A percentile compares a stretch with the other conserved stretches of the same genome.
phyloP scores from a whole-genome alignment of 2,888 invertebrate genomes.

The Drosophila kambysellisi region DNA sequence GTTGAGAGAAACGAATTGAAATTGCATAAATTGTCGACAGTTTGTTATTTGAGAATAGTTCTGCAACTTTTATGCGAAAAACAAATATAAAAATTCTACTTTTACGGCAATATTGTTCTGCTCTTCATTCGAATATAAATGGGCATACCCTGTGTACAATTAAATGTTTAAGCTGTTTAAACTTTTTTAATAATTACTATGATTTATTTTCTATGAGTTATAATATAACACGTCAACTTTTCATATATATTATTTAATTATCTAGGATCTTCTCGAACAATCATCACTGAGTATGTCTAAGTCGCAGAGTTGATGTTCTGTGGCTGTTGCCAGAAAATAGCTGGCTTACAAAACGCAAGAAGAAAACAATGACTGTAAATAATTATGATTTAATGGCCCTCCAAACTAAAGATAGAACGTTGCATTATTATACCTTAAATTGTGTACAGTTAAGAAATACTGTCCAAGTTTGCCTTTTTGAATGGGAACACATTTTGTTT shows the following conservation, averaged over 20 bases:
- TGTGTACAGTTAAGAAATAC: too few relatives aligned
- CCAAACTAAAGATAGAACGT: neutral
- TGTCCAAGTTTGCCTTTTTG: too few relatives aligned
- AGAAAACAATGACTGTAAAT: neutral
- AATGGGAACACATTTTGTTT: too few relatives aligned
- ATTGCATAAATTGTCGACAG: conserved; percentile 25
- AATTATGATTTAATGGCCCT: neutral
- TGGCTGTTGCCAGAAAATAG: too few relatives aligned
- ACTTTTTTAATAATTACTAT: neutral
- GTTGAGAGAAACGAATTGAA: conserved; percentile 14
- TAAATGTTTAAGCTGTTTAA: neutral
- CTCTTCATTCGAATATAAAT: neutral
- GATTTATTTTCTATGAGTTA: neutral
- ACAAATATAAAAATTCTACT: conserved; percentile 2
- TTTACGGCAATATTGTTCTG: neutral
- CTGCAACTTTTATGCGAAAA: conserved; percentile 1
- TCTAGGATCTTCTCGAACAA: neutral
- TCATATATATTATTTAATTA: neutral
- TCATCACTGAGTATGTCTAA: neutral
- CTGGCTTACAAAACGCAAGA: neutral
- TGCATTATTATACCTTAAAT: too few relatives aligned
- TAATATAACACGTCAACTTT: neutral
- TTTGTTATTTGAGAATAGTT: conserved; percentile 1
- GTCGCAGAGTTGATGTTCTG: too few relatives aligned
- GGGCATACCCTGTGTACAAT: neutral